A percentile compares a stretch with the other conserved stretches of the same genome.
These are phyloP conservation scores for Pangasius djambal DNA, from an alignment of 2,797 vertebrate genomes.

Conservation along the genomic window DNA sequence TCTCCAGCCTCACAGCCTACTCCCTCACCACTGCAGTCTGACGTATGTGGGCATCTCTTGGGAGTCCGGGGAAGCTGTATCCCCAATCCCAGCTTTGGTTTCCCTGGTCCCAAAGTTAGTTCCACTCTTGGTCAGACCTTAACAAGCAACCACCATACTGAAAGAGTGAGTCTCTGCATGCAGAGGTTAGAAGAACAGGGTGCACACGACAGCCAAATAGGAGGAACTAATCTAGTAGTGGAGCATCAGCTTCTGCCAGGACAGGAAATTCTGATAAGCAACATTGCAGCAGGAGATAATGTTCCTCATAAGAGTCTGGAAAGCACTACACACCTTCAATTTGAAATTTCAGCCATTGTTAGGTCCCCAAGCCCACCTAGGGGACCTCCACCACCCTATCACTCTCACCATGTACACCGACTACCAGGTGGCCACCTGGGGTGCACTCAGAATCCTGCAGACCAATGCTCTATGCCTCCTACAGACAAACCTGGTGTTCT, in stretches of 20 bases:
- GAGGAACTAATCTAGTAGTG: slow-evolving; percentile 83
- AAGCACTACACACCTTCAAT: slow-evolving; percentile 59
- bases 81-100: slow-evolving; percentile 71
- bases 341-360: slow-evolving; percentile 57
- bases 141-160: slow-evolving; percentile 56
- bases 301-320: slow-evolving; percentile 69
- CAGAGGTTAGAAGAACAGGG: slow-evolving; percentile 80
- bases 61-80: slow-evolving; percentile 90
- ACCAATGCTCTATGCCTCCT: slow-evolving; percentile 51
- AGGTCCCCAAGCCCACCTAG: slow-evolving; percentile 69
- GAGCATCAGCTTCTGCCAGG: slow-evolving; percentile 76
- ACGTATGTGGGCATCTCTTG: slow-evolving; percentile 92
- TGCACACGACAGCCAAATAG: slow-evolving; percentile 73
- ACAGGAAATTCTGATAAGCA: slow-evolving; percentile 63
- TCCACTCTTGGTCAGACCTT: slow-evolving; percentile 64
- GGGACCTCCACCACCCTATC: slow-evolving; percentile 90
- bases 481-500: slow-evolving; percentile 65
- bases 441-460: slow-evolving; percentile 27
- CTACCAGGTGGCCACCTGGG: slow-evolving; percentile 54
- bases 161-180: slow-evolving; percentile 73
- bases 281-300: slow-evolving; percentile 64
- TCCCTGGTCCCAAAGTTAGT: slow-evolving; percentile 61
- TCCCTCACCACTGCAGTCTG: slow-evolving; percentile 82
- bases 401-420: slow-evolving; percentile 76
- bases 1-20: slow-evolving; percentile 79